Percentiles rank a stretch among this genome's conserved stretches.
Evolutionary conservation across 2,888 invertebrate genomes (phyloP).

Genomic region (Cloeon dipterum): DNA sequence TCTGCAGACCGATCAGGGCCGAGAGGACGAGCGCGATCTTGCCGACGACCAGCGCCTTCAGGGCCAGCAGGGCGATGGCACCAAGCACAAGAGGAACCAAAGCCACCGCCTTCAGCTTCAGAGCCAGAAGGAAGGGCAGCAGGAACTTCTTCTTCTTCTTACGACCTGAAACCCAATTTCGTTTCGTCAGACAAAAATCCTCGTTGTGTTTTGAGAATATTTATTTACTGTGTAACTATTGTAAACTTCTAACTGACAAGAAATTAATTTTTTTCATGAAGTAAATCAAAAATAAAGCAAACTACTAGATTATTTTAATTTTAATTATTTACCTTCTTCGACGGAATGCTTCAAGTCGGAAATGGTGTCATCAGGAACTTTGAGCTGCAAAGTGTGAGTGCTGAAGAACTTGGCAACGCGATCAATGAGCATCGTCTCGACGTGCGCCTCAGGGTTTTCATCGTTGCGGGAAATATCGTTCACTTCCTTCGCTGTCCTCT

Average conservation of each 20-base stretch:
- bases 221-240: no score
- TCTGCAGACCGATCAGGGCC: constrained; percentile 54
- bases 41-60: constrained; percentile 64
- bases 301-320: no score
- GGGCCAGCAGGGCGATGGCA: constrained; percentile 50
- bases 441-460: constrained; percentile 44
- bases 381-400: constrained; percentile 57
- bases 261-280: no score
- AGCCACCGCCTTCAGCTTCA: constrained; percentile 57
- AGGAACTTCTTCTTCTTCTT: constrained; percentile 58
- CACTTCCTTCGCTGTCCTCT: no score
- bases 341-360: constrained; percentile 53
- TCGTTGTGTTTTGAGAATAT: no score
- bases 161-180: constrained; percentile 44
- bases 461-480: constrained; percentile 36
- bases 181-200: no score
- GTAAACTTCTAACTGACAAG: no score
- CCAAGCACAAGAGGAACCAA: constrained; percentile 56
- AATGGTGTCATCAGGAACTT: constrained; percentile 48
- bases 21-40: constrained; percentile 62
- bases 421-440: constrained; percentile 45
- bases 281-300: no score
- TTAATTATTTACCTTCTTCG: constrained; percentile 39
- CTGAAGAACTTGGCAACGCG: constrained; percentile 51
- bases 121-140: constrained; percentile 45